phyloP scores from a whole-genome alignment of 2,113 vertebrate species.

The Xenopus borealis region DNA sequence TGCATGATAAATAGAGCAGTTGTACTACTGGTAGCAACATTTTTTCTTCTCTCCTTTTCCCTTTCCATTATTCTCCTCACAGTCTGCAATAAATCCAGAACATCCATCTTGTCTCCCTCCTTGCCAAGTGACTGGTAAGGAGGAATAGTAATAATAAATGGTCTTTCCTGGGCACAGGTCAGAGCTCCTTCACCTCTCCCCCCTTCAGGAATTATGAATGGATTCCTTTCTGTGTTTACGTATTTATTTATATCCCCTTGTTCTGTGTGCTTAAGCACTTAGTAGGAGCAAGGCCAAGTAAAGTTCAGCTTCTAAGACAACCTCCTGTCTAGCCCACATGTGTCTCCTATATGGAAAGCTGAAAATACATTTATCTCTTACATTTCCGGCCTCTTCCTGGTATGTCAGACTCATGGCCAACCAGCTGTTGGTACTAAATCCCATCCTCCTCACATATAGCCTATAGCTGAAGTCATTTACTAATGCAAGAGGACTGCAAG shows the following conservation, averaged over 20 bases:
- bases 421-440: too few species aligned
- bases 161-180: slow-evolving; percentile 21
- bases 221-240: slow-evolving; percentile 50
- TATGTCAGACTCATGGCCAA: too few species aligned
- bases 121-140: not conserved
- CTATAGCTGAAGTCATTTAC: too few species aligned
- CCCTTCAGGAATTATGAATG: slow-evolving; percentile 28
- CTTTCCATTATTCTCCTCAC: slow-evolving; percentile 33
- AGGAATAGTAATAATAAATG: slow-evolving; percentile 33
- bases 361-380: too few species aligned
- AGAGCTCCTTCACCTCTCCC: slow-evolving; percentile 13
- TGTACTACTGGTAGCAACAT: not conserved
- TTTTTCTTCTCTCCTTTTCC: slow-evolving; percentile 10
- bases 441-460: too few species aligned
- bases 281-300: slow-evolving; percentile 49
- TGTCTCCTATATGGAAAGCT: not conserved
- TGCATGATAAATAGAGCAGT: too few species aligned
- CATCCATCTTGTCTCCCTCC: slow-evolving; percentile 18
- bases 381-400: too few species aligned
- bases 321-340: slow-evolving; percentile 34
- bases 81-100: not conserved
- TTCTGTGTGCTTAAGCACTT: slow-evolving; percentile 56
- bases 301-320: slow-evolving; percentile 19
- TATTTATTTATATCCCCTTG: slow-evolving; percentile 36
- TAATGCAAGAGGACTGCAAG: too few species aligned